These are phyloP conservation scores for Cranoglanis bouderius DNA, from an alignment of 2,113 vertebrate genomes.

Conservation along the genomic window DNA sequence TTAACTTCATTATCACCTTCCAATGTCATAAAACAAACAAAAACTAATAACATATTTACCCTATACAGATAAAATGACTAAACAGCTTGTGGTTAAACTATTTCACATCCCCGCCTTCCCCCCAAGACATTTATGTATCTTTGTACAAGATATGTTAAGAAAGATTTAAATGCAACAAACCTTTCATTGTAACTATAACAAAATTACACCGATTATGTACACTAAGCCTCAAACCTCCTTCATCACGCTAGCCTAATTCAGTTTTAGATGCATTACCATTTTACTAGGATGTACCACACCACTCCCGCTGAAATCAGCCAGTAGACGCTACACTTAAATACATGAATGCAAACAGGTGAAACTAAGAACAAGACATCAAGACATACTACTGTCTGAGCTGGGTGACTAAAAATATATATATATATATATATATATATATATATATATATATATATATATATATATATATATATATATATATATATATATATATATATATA, in stretches of 20 bases:
- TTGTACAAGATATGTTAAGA: conserved; percentile 75
- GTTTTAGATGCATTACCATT: conserved; percentile 55
- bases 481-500: conserved; percentile 17
- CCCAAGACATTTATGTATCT: conserved; percentile 67
- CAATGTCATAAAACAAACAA: conserved; percentile 65
- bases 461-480: conserved; percentile 33
- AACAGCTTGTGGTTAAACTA: conserved; percentile 55
- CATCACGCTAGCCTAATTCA: conserved; percentile 59
- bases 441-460: conserved; percentile 28
- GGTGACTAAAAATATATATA: conserved; percentile 41
- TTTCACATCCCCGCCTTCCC: conserved; percentile 60
- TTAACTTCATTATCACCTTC: conserved; percentile 64
- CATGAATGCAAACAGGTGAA: conserved; percentile 38
- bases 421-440: conserved; percentile 31
- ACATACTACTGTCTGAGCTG: conserved; percentile 46
- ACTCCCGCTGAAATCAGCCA: conserved; percentile 44
- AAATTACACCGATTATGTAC: conserved; percentile 76
- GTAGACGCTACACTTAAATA: conserved; percentile 36
- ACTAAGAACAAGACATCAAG: conserved; percentile 35
- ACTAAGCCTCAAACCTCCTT: conserved; percentile 57
- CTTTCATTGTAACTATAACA: conserved; percentile 67
- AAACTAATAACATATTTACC: conserved; percentile 69
- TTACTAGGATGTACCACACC: conserved; percentile 48
- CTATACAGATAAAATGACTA: conserved; percentile 75
- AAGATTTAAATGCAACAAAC: conserved; percentile 64